Base-by-base conservation (phyloP, 1,140 invertebrate species). In the Caenorhabditis briggsae region DNA sequence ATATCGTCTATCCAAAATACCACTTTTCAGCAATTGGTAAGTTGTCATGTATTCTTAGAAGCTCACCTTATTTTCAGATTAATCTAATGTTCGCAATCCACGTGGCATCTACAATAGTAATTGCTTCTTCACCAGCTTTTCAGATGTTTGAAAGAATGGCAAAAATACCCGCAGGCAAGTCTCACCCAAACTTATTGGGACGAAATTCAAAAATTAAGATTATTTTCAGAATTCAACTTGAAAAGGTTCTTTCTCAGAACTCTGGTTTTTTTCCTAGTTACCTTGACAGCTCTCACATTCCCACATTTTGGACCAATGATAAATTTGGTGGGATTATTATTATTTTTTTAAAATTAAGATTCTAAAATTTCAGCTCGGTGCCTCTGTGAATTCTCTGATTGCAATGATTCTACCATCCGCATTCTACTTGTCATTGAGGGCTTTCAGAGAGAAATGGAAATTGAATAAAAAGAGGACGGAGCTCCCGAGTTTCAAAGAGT, bases 21-120 rank as follows among this genome's bases (percentile, higher is more conserved):
- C 23, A 61, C 59, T 61, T 25, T 61, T 61, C 59, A 61, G 25
- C 59, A 61, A 61, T 61, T 61, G 59, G 59, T 61, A 25, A 61
- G 23, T 23, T 58, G 8, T 11, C 2, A 25, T 25, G n/a, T 61
- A 9, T 18, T 2, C 3, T 33, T 33, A 1, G 3, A 33, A 3
- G 33, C 33, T 33, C 33, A 33, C 3, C 33, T 33, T 33, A 33
- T n/a, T 61, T 61, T 25, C 59, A 61, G 59, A 61, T 61, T 7
- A 61, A 61, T 25, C 59, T 61, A 14, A 61, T 61, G 59, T 61
- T 61, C 14, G 59, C 59, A 23, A 61, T 61, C 14, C 59, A 61
- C 14, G 59, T 61, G 8, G 59, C 59, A 7, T 61, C 59, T 11
- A 61, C 59, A 11, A 61, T 61, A 2, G 14, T 61, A 1, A 61